phyloP scores from a whole-genome alignment of 1,140 invertebrate species.

The Drusus annulatus region DNA sequence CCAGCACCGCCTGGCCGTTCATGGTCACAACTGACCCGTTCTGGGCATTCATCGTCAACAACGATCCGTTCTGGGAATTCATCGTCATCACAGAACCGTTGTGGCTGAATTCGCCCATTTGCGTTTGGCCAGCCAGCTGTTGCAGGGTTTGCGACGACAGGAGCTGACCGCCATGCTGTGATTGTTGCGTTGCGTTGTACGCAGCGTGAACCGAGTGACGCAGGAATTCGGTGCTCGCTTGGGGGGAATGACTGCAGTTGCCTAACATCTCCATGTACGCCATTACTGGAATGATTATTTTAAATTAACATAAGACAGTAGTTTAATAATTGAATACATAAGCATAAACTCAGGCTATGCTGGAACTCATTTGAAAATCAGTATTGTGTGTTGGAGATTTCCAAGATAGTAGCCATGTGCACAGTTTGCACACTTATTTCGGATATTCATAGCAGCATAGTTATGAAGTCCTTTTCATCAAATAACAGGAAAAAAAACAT shows the following conservation, averaged over 20 bases:
- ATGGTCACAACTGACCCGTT: constrained; percentile 7
- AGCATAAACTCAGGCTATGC: too few relatives aligned
- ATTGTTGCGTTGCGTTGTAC: constrained; percentile 75
- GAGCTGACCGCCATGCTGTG: constrained; percentile 58
- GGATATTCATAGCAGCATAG: too few relatives aligned
- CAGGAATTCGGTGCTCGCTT: constrained; percentile 78
- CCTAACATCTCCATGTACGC: constrained; percentile 97
- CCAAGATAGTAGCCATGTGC: too few relatives aligned
- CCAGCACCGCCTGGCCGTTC: constrained; percentile 42
- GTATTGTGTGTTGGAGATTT: too few relatives aligned
- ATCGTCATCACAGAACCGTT: constrained; percentile 11
- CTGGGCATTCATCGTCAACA: background rate
- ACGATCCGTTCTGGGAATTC: background rate
- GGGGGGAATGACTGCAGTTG: constrained; percentile 84
- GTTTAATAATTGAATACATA: too few relatives aligned
- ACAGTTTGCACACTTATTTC: too few relatives aligned
- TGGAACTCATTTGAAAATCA: too few relatives aligned
- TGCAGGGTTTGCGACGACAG: constrained; percentile 46
- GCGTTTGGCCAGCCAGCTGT: constrained; percentile 38
- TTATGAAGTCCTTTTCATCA: too few relatives aligned
- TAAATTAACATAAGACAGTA: background rate
- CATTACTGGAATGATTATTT: constrained; percentile 80
- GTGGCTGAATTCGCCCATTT: constrained; percentile 7
- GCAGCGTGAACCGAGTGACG: constrained; percentile 88
- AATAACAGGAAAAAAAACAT: too few relatives aligned